A percentile compares a stretch with the other conserved stretches of the same genome.
phyloP scores from a whole-genome alignment of 2,797 vertebrate genomes.

The Corythornis leucogaster region DNA sequence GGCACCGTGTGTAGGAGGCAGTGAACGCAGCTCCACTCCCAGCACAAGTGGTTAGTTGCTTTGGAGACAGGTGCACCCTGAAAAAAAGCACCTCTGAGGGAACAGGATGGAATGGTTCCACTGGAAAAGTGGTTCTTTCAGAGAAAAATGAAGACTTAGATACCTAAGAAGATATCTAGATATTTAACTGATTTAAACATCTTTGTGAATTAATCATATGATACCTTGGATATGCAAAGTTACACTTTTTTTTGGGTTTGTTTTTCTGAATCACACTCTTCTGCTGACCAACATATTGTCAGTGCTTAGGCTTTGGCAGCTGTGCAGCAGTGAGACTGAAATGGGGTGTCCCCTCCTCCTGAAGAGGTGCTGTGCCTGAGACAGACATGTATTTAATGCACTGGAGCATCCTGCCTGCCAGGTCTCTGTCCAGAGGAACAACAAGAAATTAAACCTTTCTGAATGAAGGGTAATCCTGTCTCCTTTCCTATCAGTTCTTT shows the following conservation, averaged over 20 bases:
- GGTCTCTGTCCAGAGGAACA: neutral
- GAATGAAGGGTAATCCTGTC: neutral
- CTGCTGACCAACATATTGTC: neutral
- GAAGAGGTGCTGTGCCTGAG: neutral
- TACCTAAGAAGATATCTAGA: neutral
- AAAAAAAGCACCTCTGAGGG: neutral
- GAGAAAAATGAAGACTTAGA: neutral
- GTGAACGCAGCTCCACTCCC: neutral
- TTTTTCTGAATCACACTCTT: neutral
- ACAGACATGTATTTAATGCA: neutral
- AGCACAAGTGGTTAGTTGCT: conserved; percentile 35
- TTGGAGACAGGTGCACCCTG: conserved; percentile 13
- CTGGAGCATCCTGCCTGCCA: neutral
- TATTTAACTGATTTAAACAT: neutral
- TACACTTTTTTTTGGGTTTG: neutral
- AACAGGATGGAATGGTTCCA: neutral
- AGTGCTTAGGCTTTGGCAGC: neutral
- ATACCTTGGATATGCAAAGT: neutral
- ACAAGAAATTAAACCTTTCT: neutral
- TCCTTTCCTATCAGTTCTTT: neutral
- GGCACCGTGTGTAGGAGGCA: conserved; percentile 43
- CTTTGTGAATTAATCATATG: neutral
- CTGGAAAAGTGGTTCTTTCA: neutral
- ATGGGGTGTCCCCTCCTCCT: neutral
- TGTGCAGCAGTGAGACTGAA: neutral